A percentile compares a stretch with the other conserved stretches of the same genome.
Conservation (phyloP, 1,140 invertebrate genomes). For the Drosophila watanabei region DNA sequence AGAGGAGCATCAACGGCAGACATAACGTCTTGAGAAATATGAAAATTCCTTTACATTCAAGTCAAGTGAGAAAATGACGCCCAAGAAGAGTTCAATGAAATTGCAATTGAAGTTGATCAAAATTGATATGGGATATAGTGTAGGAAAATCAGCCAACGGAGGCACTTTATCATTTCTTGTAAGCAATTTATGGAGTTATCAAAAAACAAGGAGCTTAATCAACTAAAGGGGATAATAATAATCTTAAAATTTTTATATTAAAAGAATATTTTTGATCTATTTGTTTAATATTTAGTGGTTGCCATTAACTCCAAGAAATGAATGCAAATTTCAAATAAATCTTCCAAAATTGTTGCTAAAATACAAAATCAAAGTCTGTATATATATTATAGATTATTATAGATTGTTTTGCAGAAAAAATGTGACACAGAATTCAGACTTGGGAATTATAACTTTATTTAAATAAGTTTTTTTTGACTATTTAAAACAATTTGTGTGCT, state of each 20-base stretch:
- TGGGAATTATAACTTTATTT: too few relatives aligned
- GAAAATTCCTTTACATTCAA: conserved; percentile 44
- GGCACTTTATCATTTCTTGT: not conserved
- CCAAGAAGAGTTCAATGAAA: conserved; percentile 16
- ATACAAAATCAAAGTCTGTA: too few relatives aligned
- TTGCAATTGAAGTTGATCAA: conserved; percentile 37
- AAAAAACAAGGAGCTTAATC: not conserved
- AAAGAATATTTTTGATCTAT: too few relatives aligned
- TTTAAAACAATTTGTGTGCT: too few relatives aligned
- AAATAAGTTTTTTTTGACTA: too few relatives aligned
- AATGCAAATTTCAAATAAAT: too few relatives aligned
- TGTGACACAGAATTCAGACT: too few relatives aligned
- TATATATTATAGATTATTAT: too few relatives aligned
- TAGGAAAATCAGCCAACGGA: not conserved
- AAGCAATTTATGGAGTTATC: not conserved
- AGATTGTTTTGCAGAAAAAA: too few relatives aligned
- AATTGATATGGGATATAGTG: conserved; percentile 17
- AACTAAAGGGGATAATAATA: not conserved
- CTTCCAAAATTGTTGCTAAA: too few relatives aligned
- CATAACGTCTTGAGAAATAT: conserved; percentile 46
- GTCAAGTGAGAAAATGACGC: conserved; percentile 22
- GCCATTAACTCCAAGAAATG: too few relatives aligned
- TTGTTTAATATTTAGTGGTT: too few relatives aligned
- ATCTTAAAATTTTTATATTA: not conserved
- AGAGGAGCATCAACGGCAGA: conserved; percentile 30